phyloP scores from a whole-genome alignment of 2,888 invertebrate species.

The Ichneumoninae sp. region DNA sequence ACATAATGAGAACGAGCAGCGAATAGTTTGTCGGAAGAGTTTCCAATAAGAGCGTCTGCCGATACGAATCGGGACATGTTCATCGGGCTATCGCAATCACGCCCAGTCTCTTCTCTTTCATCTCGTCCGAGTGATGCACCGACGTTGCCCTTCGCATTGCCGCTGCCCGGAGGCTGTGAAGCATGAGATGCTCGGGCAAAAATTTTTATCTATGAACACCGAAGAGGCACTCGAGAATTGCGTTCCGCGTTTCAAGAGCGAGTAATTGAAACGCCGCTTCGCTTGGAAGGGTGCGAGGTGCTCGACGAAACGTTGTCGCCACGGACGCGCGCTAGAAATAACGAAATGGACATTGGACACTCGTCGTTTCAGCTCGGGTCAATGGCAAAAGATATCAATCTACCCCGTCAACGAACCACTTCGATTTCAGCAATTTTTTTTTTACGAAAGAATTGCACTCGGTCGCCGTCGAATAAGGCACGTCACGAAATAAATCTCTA shows the following conservation, averaged over 20 bases:
- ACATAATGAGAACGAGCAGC: not conserved
- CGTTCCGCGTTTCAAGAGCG: slow-evolving; percentile 73
- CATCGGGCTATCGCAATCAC: slow-evolving; percentile 38
- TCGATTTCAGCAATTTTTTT: not conserved
- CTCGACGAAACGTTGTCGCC: slow-evolving; percentile 19
- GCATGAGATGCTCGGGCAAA: slow-evolving; percentile 15
- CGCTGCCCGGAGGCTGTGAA: not conserved
- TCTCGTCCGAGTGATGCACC: slow-evolving; percentile 25
- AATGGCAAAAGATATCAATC: slow-evolving; percentile 59
- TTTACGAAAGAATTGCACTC: not conserved
- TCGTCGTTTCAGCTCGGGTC: slow-evolving; percentile 19
- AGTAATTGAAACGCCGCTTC: slow-evolving; percentile 74
- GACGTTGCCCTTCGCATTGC: not conserved
- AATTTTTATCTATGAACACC: slow-evolving; percentile 54
- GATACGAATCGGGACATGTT: slow-evolving; percentile 35
- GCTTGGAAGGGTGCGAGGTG: slow-evolving; percentile 25
- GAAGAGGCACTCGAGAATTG: slow-evolving; percentile 77
- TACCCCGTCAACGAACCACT: slow-evolving; percentile 30
- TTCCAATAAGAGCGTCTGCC: slow-evolving; percentile 8
- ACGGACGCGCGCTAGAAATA: slow-evolving; percentile 55
- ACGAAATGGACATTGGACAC: slow-evolving; percentile 57
- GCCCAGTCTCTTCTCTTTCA: slow-evolving; percentile 50
- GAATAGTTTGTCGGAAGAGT: slow-evolving; percentile 41
- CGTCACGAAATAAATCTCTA: not conserved
- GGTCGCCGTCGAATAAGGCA: not conserved